Base-by-base conservation (phyloP, 2,888 invertebrate genomes). In the Drosophila colorata region DNA sequence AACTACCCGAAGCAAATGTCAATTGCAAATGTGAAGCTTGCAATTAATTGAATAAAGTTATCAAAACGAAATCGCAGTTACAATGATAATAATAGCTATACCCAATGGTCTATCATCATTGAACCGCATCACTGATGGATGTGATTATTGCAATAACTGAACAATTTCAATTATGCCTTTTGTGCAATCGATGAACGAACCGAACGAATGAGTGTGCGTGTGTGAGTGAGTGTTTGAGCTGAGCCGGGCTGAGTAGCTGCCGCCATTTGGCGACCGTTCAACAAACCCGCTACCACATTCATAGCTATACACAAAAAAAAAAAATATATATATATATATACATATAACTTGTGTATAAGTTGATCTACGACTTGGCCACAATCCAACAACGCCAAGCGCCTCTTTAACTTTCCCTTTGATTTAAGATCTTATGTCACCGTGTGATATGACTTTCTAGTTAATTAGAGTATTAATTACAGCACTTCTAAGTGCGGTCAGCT, bases 401-500 rank as follows among this genome's bases (percentile, higher is more conserved):
- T 37, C 23, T 35, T 28, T n/a, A 51, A 55, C 74, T 74, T 76
- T 68, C 77, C 35, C 67, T 31, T 61, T 63, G 44, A 48, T 38
- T 14, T 31, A 0, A 9, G 13, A 35, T 46, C 41, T 51, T 74
- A 60, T 66, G 43, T 66, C 48, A 67, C n/a, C 9, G 38, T 23
- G 13, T 13, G 23, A 23, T 48, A 14, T 40, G 14, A 53, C 28
- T 52, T 49, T 40, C 20, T 28, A 23, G 41, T 66, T 77, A 85
- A 87, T 81, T 85, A 82, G 69, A 52, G 64, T 58, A 57, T 66
- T 74, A 81, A 85, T 85, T 68, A 65, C 67, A 69, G n/a, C 55
- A 67, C 74, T 79, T 84, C 74, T 76, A 70, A 44, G 20, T 56
- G 35, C 31, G 58, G 41, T 41, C 28, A 47, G 37, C 31, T 16